Evolutionary conservation across 2,113 vertebrate species (phyloP).

Genomic region (Thinocorus orbignyianus): DNA sequence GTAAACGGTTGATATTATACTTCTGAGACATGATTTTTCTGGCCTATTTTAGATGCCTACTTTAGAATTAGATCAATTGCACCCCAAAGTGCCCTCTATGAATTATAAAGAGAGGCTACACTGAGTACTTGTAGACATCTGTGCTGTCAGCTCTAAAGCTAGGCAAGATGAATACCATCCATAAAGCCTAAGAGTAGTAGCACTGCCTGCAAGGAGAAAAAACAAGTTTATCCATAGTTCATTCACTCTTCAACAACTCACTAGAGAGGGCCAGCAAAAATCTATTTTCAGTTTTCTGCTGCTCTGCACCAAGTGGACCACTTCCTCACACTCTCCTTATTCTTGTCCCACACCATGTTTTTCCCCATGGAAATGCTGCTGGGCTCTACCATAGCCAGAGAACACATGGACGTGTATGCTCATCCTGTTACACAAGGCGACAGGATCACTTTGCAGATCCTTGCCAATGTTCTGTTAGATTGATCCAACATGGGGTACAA

Average conservation of each 20-base stretch:
- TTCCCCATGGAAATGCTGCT: background rate
- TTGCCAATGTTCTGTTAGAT: background rate
- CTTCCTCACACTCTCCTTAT: background rate
- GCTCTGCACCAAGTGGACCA: background rate
- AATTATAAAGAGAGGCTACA: background rate
- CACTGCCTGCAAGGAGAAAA: constrained; percentile 17
- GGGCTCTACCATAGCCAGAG: background rate
- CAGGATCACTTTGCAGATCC: background rate
- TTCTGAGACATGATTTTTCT: constrained; percentile 32
- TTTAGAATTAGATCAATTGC: constrained; percentile 42
- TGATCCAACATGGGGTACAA: background rate
- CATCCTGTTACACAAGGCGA: background rate
- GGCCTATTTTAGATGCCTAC: background rate
- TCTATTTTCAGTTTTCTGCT: background rate
- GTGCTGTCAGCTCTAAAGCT: constrained; percentile 38
- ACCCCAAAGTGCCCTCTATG: constrained; percentile 45
- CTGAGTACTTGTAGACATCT: constrained; percentile 41
- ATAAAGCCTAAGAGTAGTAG: constrained; percentile 51
- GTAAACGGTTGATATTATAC: constrained; percentile 29
- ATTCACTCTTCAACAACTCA: constrained; percentile 3
- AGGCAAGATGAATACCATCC: constrained; percentile 48
- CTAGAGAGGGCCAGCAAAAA: background rate
- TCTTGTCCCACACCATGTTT: background rate
- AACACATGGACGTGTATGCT: background rate
- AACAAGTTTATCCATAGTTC: background rate